phyloP scores from a whole-genome alignment of 2,888 invertebrate genomes.

The Omphaloscelis lunosa region DNA sequence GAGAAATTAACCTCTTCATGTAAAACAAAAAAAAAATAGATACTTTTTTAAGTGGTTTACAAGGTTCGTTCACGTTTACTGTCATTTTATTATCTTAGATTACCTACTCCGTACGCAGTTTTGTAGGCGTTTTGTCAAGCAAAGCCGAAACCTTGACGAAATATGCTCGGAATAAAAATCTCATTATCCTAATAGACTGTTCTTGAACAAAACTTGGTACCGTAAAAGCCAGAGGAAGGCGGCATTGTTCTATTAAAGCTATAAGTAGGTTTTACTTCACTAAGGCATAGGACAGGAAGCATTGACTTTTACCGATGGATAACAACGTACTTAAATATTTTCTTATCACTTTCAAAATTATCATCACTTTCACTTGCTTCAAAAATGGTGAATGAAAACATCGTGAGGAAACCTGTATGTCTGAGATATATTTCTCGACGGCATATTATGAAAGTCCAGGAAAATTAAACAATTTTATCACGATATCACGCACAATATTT shows the following conservation, averaged over 20 bases:
- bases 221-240: neutral
- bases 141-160: slow-evolving; percentile 7
- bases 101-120: neutral
- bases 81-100: slow-evolving; percentile 10
- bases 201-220: neutral
- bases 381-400: no score
- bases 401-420: no score
- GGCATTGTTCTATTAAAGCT: neutral
- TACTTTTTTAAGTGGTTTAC: neutral
- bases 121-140: neutral
- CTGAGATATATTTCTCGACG: no score
- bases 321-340: neutral
- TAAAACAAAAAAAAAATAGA: neutral
- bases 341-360: neutral
- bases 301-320: neutral
- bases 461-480: no score
- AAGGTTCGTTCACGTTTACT: slow-evolving; percentile 6
- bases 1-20: neutral
- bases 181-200: slow-evolving; percentile 28
- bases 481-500: no score
- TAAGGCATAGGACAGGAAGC: neutral
- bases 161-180: slow-evolving; percentile 16
- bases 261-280: neutral
- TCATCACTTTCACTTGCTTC: no score
- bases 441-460: no score